Percentiles rank a stretch among this genome's conserved stretches.
Conservation (phyloP, 2,113 vertebrate species). For the Vanacampus margaritifer region DNA sequence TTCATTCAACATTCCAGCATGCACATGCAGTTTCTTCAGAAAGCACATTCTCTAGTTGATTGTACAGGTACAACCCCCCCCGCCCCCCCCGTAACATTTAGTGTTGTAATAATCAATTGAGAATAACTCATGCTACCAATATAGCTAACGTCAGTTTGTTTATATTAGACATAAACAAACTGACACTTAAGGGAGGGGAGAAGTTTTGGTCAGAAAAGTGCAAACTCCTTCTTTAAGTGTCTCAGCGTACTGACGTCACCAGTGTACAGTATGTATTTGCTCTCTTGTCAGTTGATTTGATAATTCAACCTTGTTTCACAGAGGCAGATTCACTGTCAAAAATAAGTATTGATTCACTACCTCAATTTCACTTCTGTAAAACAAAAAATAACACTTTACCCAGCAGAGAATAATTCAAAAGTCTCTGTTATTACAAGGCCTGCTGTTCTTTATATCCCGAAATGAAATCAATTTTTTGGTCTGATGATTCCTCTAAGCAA, state of each 20-base stretch:
- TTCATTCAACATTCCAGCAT: too few species aligned
- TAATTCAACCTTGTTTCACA: constrained; percentile 33
- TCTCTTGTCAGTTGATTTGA: constrained; percentile 47
- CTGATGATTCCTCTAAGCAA: constrained; percentile 67
- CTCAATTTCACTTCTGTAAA: constrained; percentile 48
- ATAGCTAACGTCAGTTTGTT: too few species aligned
- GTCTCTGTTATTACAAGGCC: constrained; percentile 55
- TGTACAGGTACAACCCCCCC: too few species aligned
- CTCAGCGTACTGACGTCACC: constrained; percentile 52
- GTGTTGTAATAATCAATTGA: too few species aligned
- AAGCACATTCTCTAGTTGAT: too few species aligned
- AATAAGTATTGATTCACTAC: constrained; percentile 30
- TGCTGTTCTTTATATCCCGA: constrained; percentile 66
- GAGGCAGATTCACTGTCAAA: constrained; percentile 37
- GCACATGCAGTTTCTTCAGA: too few species aligned
- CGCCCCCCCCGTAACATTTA: too few species aligned
- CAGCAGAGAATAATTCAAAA: constrained; percentile 61
- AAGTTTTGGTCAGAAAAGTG: neutral
- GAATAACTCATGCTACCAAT: too few species aligned
- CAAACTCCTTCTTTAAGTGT: constrained; percentile 40
- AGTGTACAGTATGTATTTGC: constrained; percentile 35
- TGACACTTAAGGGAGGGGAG: neutral
- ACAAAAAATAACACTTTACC: constrained; percentile 51
- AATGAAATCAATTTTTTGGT: constrained; percentile 75
- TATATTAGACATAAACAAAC: neutral